Evolutionary conservation across 2,113 vertebrate genomes (phyloP), one percentile per base, ranked within the genome.

Genomic region (Heterotis niloticus): DNA sequence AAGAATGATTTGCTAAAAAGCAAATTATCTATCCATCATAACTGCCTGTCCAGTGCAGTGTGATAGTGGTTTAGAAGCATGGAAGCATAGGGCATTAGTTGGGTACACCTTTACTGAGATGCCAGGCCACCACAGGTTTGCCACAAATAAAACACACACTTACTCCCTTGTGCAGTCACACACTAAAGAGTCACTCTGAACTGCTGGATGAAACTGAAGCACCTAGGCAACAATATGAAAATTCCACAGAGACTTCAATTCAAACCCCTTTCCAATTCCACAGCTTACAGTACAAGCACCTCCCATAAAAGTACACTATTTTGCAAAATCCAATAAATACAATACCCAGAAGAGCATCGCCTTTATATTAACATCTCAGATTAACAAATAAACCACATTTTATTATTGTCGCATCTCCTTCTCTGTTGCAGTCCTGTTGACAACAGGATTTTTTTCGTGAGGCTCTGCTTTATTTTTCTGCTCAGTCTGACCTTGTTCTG

Each of bases 371-470:
- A 44, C 34, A 44, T 44, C 7, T 44, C 7, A 4, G 34, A 44
- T 44, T 44, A 44, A 44, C 34, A 44, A 4, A 44, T 44, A 44
- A 44, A 44, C 34, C 34, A 44, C 2, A 17, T 26, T 52, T 67
- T 10, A 67, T 14, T 79, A 57, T 14, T 74, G 18, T 59, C 28
- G 78, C 59, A 65, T 75, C 26, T 75, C 78, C 78, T 74, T 1
- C 16, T 44, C 18, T 10, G 28, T 10, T 1, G 10, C 44, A 20
- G 78, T 79, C 64, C 51, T 51, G 71, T 79, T 79, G 24, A 9
- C 34, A 4, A 23, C n/a, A 11, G 20, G n/a, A 20, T 67, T 44
- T 0, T n/a, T 56, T 44, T 79, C 69, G 4, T 64, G 59, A 12
- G 71, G 14, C 54, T 74, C 57, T n/a, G 54, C 11, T 29, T 14